phyloP scores from a whole-genome alignment of 1,140 invertebrate genomes.

The Hirudo medicinalis region DNA sequence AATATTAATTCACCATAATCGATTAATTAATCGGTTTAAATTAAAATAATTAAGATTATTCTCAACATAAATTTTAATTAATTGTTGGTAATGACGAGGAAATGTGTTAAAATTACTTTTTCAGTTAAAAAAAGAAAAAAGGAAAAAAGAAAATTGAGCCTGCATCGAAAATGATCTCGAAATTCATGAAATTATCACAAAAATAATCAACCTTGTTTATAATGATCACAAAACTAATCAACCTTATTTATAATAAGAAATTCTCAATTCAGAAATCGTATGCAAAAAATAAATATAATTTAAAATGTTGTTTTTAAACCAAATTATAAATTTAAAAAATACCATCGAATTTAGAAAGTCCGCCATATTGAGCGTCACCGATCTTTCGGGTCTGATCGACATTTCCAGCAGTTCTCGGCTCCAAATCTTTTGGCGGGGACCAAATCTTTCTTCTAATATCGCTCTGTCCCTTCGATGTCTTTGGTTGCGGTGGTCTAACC shows the following conservation, averaged over 20 bases:
- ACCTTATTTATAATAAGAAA: not conserved
- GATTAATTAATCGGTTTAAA: no score
- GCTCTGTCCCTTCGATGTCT: not conserved
- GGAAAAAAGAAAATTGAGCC: no score
- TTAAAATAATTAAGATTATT: no score
- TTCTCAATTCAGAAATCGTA: no score
- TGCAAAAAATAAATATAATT: not conserved
- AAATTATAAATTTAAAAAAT: no score
- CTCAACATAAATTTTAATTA: no score
- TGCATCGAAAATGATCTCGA: no score
- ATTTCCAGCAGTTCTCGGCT: not conserved
- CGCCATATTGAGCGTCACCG: not conserved
- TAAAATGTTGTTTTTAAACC: not conserved
- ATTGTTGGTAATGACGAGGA: no score
- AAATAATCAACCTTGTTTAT: not conserved
- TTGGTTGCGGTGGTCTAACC: not conserved
- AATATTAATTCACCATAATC: no score
- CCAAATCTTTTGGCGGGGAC: slow-evolving; percentile 5
- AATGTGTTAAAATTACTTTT: no score
- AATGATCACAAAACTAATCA: not conserved
- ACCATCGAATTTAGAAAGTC: no score
- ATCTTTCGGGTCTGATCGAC: not conserved
- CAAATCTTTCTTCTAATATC: not conserved
- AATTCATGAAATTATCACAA: not conserved
- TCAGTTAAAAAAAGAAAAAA: no score